Percentiles rank a stretch among this genome's conserved stretches.
Evolutionary conservation across 2,888 invertebrate genomes (phyloP).

Genomic region (Ophion obscuratus): DNA sequence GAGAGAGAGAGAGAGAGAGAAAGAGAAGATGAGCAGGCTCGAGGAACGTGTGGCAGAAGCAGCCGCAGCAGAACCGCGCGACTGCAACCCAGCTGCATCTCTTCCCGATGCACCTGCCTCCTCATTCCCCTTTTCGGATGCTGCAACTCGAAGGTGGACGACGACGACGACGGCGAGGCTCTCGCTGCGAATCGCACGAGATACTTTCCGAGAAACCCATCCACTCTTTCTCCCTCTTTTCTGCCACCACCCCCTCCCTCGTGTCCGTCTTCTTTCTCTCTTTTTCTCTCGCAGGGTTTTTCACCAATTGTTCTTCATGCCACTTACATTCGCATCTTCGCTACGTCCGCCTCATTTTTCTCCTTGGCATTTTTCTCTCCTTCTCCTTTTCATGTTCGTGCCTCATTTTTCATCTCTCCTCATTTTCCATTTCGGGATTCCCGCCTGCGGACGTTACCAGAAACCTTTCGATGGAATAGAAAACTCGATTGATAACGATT

Average conservation of each 20-base stretch:
- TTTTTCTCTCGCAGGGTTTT: conserved; percentile 53
- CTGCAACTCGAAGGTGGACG: conserved; percentile 57
- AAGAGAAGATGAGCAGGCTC: conserved; percentile 56
- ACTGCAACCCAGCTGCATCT: conserved; percentile 75
- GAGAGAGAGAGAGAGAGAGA: conserved; percentile 53
- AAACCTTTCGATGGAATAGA: no score
- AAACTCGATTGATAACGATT: no score
- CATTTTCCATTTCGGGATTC: conserved; percentile 21
- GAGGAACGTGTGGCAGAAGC: conserved; percentile 64
- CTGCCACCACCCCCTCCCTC: conserved; percentile 37
- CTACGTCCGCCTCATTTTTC: conserved; percentile 45
- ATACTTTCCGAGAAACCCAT: conserved; percentile 67
- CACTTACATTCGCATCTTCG: conserved; percentile 53
- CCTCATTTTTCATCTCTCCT: conserved; percentile 20
- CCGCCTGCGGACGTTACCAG: no score
- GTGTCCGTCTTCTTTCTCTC: conserved; percentile 29
- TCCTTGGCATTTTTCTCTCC: conserved; percentile 23
- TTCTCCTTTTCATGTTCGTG: background rate
- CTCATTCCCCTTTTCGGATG: conserved; percentile 55
- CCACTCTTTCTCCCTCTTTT: conserved; percentile 50
- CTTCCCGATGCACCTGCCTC: conserved; percentile 73
- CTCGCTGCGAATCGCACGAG: conserved; percentile 53
- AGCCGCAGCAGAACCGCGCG: conserved; percentile 57
- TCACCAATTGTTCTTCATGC: conserved; percentile 65
- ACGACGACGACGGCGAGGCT: conserved; percentile 41